Evolutionary conservation across 2,113 vertebrate species (phyloP), one percentile per base, ranked within the genome.

Genomic region (Leuciscus idus): DNA sequence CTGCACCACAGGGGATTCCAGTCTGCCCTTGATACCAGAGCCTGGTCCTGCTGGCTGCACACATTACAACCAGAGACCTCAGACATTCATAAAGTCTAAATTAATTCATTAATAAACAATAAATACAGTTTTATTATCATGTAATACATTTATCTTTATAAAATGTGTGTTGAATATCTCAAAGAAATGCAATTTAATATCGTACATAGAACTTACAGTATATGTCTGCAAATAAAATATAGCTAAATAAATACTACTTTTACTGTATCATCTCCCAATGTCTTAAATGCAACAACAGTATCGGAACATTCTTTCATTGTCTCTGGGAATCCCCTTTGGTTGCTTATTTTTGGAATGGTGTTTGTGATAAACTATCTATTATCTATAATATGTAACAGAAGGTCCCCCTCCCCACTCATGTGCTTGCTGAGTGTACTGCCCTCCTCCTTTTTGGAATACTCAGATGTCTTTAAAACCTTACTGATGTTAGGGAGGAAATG

Each of bases 1-100:
- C 0, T 99, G 98, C 78, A 99, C 95, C 93, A 99, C 98, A 0
- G 98, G 98, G 79, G 92, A 93, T 85, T 96, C 94, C 91, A 98
- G 91, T 62, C 89, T 95, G 59, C 96, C 96, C 86, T 92, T 94
- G 55, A 99, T 97, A 84, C 97, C 93, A 13, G 97, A 98, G 87
- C 95, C 96, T 6, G 98, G 97, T 85, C 98, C 98, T 68, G 96
- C 91, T 46, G 98, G 98, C 98, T 99, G 55, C 59, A 83, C 33
- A 66, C 62, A 61, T 64, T 28, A 10, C 26, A 19, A 59, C 39
- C 74, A 62, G 73, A 75, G 23, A 50, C 2, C 36, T 4, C 70
- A 74, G 39, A 48, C 39, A 76, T 28, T 30, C 26, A 30, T 55
- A 21, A 55, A 55, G 52, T 55, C 17, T 21, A 7, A 55, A 55